Evolutionary conservation across 2,797 vertebrate species (phyloP).

Genomic region (Rallus crepitans): DNA sequence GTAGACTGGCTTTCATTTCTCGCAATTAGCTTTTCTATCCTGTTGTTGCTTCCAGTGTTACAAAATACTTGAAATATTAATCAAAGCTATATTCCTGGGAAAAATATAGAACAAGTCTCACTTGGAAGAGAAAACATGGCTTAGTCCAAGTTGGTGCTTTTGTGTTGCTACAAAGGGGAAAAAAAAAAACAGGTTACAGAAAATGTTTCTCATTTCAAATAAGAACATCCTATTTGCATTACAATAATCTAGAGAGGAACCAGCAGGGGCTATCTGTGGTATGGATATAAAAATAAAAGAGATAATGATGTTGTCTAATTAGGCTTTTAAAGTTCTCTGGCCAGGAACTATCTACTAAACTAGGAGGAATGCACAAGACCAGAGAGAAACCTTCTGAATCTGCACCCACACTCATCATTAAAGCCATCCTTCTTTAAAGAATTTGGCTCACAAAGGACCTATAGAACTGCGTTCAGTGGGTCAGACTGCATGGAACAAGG

Average conservation of each 20-base stretch:
- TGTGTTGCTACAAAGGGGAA: not conserved
- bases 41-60: not conserved
- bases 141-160: not conserved
- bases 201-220: not conserved
- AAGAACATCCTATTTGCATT: not conserved
- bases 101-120: not conserved
- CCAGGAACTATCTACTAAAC: not conserved
- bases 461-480: not conserved
- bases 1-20: conserved; percentile 3
- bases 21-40: conserved; percentile 4
- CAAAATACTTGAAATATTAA: conserved; percentile 37
- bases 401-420: rapidly evolving
- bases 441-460: not conserved
- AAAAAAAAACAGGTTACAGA: not conserved
- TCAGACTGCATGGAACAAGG: not conserved
- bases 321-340: not conserved
- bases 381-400: not conserved
- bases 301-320: not conserved
- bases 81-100: conserved; percentile 13
- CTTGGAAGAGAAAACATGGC: not conserved
- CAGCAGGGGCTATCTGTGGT: not conserved
- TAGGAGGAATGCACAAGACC: not conserved
- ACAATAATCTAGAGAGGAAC: not conserved
- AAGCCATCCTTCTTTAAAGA: not conserved
- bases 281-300: not conserved